Conservation (phyloP, 2,113 vertebrate species). For the Ptilorrhoa leucosticta region DNA sequence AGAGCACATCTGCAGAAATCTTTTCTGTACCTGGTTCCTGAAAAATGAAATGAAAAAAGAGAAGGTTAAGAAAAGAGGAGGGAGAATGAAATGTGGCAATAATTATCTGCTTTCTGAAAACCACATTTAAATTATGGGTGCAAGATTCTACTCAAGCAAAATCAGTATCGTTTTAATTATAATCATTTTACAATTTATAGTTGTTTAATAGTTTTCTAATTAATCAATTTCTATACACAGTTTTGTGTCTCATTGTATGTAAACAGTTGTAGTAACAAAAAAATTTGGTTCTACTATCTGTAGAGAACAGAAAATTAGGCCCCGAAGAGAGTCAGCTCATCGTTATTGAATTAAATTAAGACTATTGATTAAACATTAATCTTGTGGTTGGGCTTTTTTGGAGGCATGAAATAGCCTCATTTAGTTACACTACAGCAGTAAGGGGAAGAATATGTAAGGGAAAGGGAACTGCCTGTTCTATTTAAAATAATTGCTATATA, state of each 20-base stretch:
- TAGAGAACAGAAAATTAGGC: not conserved
- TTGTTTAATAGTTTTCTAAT: not conserved
- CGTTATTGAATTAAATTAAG: conserved; percentile 11
- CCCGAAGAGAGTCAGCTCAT: not conserved
- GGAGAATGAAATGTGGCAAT: not conserved
- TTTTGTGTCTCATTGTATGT: not conserved
- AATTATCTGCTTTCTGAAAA: not conserved
- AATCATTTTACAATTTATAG: not conserved
- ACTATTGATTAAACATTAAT: conserved; percentile 13
- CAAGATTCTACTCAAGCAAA: not conserved
- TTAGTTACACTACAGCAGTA: not conserved
- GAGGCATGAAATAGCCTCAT: not conserved
- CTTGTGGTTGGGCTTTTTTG: not conserved
- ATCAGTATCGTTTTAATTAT: not conserved
- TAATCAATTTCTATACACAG: not conserved
- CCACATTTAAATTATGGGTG: not conserved
- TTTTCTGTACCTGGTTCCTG: not conserved
- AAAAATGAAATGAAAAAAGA: not conserved
- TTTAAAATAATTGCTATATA: not conserved
- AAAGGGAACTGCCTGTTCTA: not conserved
- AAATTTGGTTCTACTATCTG: not conserved
- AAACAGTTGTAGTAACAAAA: not conserved
- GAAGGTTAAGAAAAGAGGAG: not conserved
- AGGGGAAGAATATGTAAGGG: not conserved
- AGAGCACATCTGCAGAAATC: not conserved